Base-by-base conservation (phyloP, 2,888 invertebrate genomes). In the Anoncus sp. region DNA sequence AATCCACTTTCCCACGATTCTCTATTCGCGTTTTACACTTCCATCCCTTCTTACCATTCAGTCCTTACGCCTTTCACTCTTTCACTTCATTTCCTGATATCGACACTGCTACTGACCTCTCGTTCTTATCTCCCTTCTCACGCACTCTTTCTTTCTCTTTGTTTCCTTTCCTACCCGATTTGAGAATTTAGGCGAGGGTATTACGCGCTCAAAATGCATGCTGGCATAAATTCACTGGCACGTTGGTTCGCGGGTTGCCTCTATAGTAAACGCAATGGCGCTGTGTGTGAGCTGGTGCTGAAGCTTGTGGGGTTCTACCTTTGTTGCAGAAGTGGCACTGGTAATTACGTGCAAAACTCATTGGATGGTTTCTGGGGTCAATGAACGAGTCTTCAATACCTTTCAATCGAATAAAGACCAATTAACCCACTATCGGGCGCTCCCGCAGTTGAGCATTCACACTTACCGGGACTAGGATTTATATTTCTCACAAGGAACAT, bases 171-270 rank as follows among this genome's bases (percentile, higher is more conserved):
- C 40, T 53, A 16, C 62, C 77, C 81, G 82, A 82, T 82, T 80
- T 79, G 74, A 79, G 81, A 84, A 84, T 84, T 84, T 82, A 83
- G 82, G 81, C 80, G 77, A 62, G 72, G 75, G 75, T 75, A 75
- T 81, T 45, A 59, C 77, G 77, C 80, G 66, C 79, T 81, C 78
- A 75, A 83, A 84, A 84, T 84, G 83, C 83, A 83, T 82, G 79
- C 77, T 59, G 75, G 79, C 73, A 75, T 77, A 77, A 77, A 77
- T 77, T 73, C 59, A 74, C 53, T 57, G 53, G 53, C 53, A 31
- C 55, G 49, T 20, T 16, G 31, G 27, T 31, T 53, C 53, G 27
- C 27, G 31, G 3, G 35, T 18, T 10, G 7, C 49, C 20, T 20
- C 18, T 4, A 20, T 49, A 49, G 20, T 18, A 10, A 49, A n/a